A percentile compares a stretch with the other conserved stretches of the same genome.
Evolutionary conservation across 2,113 vertebrate genomes (phyloP).

Genomic region (Erythrolamprus reginae): DNA sequence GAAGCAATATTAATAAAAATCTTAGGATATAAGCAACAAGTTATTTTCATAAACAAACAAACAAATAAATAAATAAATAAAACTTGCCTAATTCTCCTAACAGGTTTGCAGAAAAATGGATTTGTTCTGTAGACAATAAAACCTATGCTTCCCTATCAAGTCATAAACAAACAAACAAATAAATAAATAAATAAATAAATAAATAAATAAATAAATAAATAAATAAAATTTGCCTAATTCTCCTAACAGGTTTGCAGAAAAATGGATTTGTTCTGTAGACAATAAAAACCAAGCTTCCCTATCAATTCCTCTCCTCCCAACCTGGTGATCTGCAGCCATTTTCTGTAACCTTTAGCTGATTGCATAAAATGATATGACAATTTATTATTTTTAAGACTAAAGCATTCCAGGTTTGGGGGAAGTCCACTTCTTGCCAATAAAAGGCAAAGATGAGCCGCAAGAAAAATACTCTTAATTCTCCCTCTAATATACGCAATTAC

Average conservation of each 20-base stretch:
- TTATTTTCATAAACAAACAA: too few species aligned
- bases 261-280: background rate
- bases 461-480: background rate
- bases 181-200: too few species aligned
- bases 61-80: too few species aligned
- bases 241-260: background rate
- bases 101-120: too few species aligned
- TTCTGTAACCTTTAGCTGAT: slow-evolving; percentile 10
- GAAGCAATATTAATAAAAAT: too few species aligned
- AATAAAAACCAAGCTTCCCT: background rate
- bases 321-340: background rate
- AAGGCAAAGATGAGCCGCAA: background rate
- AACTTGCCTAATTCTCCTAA: too few species aligned
- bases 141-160: too few species aligned
- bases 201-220: too few species aligned
- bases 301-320: background rate
- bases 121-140: too few species aligned
- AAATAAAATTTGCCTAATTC: background rate
- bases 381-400: background rate
- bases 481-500: background rate
- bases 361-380: background rate
- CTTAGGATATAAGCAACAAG: too few species aligned
- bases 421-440: background rate
- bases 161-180: too few species aligned
- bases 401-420: background rate